Conservation (phyloP, 1,140 invertebrate genomes). For the Zaprionus vittiger region DNA sequence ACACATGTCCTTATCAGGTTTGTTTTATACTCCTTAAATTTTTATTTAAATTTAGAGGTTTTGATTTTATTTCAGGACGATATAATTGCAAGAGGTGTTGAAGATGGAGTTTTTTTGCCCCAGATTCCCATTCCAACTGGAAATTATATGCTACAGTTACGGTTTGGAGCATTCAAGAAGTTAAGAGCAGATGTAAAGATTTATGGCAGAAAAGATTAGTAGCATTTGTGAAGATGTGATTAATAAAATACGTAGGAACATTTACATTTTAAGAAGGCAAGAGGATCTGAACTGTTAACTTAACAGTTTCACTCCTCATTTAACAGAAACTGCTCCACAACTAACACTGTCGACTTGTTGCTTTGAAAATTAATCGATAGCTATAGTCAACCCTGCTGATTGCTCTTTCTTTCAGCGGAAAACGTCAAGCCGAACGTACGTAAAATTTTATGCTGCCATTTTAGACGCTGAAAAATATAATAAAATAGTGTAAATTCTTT, state of each 20-base stretch:
- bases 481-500: slow-evolving; percentile 12
- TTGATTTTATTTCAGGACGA: slow-evolving; percentile 41
- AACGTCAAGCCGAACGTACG: slow-evolving; percentile 64
- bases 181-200: slow-evolving; percentile 32
- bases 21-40: background rate
- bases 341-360: slow-evolving; percentile 1
- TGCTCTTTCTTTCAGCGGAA: slow-evolving; percentile 63
- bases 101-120: background rate
- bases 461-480: background rate
- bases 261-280: background rate
- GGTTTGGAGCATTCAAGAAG: slow-evolving; percentile 29
- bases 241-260: background rate
- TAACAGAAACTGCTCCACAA: slow-evolving; percentile 6
- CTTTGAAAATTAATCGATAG: background rate
- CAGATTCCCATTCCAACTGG: slow-evolving; percentile 52
- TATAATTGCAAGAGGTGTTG: slow-evolving; percentile 30
- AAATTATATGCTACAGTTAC: slow-evolving; percentile 44
- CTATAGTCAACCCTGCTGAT: background rate
- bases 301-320: slow-evolving; percentile 13
- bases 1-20: slow-evolving; percentile 3
- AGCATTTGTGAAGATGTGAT: background rate
- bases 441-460: slow-evolving; percentile 13
- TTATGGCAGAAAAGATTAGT: background rate
- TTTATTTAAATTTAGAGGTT: background rate
- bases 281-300: background rate